phyloP scores from a whole-genome alignment of 2,888 invertebrate genomes.

The Pachliopta kotzebuea region DNA sequence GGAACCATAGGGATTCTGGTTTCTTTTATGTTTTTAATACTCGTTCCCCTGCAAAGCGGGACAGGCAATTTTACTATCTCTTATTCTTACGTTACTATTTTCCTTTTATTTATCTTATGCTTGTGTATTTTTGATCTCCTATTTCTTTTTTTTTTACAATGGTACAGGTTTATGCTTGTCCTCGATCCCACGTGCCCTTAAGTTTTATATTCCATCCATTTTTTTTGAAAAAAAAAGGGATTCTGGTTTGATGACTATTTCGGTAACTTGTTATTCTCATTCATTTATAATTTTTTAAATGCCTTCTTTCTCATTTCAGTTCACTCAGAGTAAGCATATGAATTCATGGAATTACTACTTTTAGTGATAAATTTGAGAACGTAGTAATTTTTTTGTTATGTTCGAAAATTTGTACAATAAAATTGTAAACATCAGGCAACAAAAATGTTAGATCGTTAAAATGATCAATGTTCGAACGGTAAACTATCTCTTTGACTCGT shows the following conservation, averaged over 20 bases:
- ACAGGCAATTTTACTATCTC: no score
- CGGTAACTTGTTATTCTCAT: conserved; percentile 3
- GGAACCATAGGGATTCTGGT: conserved; percentile 21
- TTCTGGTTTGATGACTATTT: conserved; percentile 15
- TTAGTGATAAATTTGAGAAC: neutral
- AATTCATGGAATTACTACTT: neutral
- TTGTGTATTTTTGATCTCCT: no score
- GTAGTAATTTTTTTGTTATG: neutral
- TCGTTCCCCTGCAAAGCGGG: no score
- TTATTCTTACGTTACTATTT: no score
- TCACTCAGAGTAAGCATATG: neutral
- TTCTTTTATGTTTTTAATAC: no score
- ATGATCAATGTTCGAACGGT: conserved; percentile 18
- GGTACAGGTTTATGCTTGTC: no score
- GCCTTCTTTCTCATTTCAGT: conserved; percentile 9
- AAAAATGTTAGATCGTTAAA: conserved; percentile 8
- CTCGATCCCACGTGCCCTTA: no score
- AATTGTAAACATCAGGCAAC: neutral
- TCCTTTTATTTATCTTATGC: no score
- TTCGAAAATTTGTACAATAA: neutral
- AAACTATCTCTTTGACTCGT: conserved; percentile 9
- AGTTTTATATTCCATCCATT: no score
- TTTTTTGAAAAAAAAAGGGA: no score
- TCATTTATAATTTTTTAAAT: conserved; percentile 17
- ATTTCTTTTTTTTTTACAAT: no score